phyloP scores from a whole-genome alignment of 2,797 vertebrate species.

The Furcifer pardalis region DNA sequence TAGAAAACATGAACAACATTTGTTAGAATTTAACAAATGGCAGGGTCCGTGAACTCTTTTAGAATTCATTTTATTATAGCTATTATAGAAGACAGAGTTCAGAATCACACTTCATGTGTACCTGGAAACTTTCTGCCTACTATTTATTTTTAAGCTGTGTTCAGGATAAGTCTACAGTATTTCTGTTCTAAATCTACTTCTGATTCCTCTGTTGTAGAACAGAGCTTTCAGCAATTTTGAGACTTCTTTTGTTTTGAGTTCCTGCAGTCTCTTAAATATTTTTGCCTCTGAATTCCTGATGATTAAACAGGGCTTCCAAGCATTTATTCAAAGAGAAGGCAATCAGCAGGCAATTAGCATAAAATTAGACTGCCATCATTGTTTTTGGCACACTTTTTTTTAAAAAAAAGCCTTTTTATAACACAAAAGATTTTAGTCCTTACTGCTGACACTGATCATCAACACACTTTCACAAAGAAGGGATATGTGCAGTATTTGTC shows the following conservation, averaged over 20 bases:
- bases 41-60: too few species aligned
- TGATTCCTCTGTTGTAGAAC: constrained; percentile 33
- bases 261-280: constrained; percentile 22
- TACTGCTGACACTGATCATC: constrained; percentile 44
- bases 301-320: constrained; percentile 57
- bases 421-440: constrained; percentile 50
- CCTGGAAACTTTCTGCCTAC: not conserved
- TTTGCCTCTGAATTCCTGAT: constrained; percentile 35
- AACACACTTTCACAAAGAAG: constrained; percentile 20
- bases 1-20: not conserved
- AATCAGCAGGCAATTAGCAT: constrained; percentile 52
- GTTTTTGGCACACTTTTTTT: constrained; percentile 26
- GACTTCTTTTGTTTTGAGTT: constrained; percentile 36
- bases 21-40: constrained; percentile 14
- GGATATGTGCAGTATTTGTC: not conserved
- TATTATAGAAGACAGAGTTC: too few species aligned
- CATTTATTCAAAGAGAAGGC: constrained; percentile 52
- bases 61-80: too few species aligned
- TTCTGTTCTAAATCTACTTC: constrained; percentile 4
- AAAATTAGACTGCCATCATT: constrained; percentile 45
- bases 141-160: not conserved
- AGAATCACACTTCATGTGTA: too few species aligned
- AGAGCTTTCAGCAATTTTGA: not conserved
- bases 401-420: constrained; percentile 54
- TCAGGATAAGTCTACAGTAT: not conserved